A percentile compares a stretch with the other conserved stretches of the same genome.
Conservation (phyloP, 2,797 vertebrate species). For the Semotilus atromaculatus region DNA sequence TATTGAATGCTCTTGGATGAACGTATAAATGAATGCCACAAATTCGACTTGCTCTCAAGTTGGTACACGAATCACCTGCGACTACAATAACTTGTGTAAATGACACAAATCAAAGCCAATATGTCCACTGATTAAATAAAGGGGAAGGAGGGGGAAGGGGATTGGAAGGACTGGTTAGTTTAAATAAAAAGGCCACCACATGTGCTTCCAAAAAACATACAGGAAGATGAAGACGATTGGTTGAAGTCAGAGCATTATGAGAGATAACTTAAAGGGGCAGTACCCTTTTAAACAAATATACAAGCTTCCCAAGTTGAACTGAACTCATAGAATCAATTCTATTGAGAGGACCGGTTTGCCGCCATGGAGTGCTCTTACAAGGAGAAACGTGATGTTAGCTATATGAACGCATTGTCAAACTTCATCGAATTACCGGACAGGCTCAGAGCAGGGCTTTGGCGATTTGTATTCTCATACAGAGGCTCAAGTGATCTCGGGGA, state of each 20-base stretch:
- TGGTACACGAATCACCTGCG: constrained; percentile 14
- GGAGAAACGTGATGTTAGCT: constrained; percentile 65
- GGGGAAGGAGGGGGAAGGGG: background rate
- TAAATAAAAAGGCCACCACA: constrained; percentile 72
- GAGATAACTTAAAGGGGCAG: constrained; percentile 74
- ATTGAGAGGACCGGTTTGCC: constrained; percentile 59
- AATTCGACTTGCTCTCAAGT: constrained; percentile 73
- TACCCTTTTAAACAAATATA: constrained; percentile 68
- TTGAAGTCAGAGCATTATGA: constrained; percentile 58
- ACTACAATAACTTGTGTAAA: constrained; percentile 39
- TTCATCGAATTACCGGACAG: constrained; percentile 62
- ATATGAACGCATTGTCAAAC: constrained; percentile 53
- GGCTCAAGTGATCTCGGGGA: constrained; percentile 4
- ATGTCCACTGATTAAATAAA: constrained; percentile 10
- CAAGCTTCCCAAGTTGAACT: constrained; percentile 40
- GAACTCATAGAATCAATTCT: constrained; percentile 36
- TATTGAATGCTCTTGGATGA: constrained; percentile 66
- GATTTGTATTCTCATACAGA: background rate
- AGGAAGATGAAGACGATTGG: constrained; percentile 45
- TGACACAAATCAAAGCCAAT: constrained; percentile 54
- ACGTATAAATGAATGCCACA: constrained; percentile 56
- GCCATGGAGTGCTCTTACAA: constrained; percentile 76
- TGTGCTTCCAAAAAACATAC: constrained; percentile 31
- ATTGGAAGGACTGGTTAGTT: constrained; percentile 66
- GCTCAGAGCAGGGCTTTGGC: background rate